phyloP scores from a whole-genome alignment of 2,113 vertebrate species.

The Grus americana region DNA sequence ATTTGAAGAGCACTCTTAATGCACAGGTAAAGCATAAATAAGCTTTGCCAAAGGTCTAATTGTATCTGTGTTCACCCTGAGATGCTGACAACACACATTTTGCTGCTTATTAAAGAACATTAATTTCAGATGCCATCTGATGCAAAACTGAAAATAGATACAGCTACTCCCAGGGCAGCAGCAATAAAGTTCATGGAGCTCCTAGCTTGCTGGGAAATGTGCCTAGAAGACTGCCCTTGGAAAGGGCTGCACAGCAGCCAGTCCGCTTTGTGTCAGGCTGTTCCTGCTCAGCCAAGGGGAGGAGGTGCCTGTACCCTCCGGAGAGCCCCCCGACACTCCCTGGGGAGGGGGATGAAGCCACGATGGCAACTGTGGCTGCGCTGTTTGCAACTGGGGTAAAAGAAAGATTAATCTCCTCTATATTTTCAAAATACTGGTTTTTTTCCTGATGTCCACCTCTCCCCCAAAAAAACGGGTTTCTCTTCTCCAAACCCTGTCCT shows the following conservation, averaged over 20 bases:
- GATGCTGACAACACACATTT: conserved; percentile 34
- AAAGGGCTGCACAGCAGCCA: neutral
- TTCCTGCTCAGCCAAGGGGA: neutral
- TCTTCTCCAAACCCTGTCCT: neutral
- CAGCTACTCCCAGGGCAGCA: neutral
- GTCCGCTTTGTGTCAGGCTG: neutral
- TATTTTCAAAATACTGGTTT: neutral
- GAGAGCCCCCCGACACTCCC: rapidly evolving
- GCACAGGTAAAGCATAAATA: neutral
- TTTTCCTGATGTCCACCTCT: neutral
- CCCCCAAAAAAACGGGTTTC: rapidly evolving
- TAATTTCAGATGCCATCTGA: neutral
- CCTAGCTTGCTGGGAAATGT: neutral
- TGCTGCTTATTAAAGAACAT: conserved; percentile 18
- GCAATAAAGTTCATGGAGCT: neutral
- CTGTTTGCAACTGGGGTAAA: neutral
- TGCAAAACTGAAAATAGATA: neutral
- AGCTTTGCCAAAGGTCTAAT: conserved; percentile 1
- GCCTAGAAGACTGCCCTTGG: neutral
- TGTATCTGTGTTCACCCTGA: neutral
- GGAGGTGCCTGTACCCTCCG: rapidly evolving
- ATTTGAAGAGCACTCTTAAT: neutral
- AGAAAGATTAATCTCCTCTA: neutral
- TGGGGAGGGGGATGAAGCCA: neutral
- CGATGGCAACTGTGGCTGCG: neutral